These are phyloP conservation scores for Leiothrix lutea DNA, from an alignment of 2,113 vertebrate species.

Conservation along the genomic window DNA sequence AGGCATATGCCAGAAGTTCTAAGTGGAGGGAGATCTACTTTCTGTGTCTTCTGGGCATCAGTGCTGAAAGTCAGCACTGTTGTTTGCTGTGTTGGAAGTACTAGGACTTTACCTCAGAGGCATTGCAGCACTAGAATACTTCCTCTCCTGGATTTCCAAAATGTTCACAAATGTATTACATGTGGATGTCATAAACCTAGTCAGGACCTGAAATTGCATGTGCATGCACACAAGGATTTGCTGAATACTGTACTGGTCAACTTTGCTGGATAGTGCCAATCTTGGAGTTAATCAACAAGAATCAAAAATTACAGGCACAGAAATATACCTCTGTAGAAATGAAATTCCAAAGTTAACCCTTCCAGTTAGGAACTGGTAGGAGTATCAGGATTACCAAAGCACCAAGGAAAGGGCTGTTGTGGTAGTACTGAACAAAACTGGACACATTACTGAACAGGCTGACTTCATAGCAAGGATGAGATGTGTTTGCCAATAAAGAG, in stretches of 20 bases:
- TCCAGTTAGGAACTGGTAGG: not conserved
- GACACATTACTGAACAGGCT: not conserved
- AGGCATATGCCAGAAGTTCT: not conserved
- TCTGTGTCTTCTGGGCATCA: not conserved
- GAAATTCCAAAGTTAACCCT: not conserved
- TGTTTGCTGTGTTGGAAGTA: not conserved
- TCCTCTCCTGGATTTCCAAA: not conserved
- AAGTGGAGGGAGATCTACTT: not conserved
- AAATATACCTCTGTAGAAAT: not conserved
- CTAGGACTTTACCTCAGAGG: not conserved
- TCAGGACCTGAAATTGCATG: not conserved
- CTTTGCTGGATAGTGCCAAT: not conserved
- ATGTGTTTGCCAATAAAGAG: not conserved
- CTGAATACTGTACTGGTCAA: not conserved
- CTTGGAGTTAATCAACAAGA: not conserved
- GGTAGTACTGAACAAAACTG: not conserved
- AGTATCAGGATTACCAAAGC: not conserved
- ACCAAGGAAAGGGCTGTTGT: not conserved
- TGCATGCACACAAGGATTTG: not conserved
- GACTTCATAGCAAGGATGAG: not conserved
- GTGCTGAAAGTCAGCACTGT: not conserved
- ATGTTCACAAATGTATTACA: not conserved
- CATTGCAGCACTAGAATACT: not conserved
- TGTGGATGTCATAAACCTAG: not conserved
- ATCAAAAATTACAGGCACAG: not conserved